phyloP scores from a whole-genome alignment of 2,797 vertebrate species.

The Muscicapa comitata region DNA sequence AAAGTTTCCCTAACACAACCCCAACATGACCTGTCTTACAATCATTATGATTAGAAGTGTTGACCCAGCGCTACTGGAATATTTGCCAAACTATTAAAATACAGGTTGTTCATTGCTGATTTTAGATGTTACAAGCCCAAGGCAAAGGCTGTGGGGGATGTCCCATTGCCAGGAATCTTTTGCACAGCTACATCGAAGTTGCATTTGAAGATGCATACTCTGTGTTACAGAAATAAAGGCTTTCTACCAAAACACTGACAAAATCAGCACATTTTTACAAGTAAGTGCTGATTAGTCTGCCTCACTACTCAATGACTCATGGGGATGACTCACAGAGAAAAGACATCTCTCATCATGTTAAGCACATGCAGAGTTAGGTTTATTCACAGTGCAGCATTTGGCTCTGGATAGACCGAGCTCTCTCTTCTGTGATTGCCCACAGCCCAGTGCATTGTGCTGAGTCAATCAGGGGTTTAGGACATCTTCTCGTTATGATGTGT shows the following conservation, averaged over 20 bases:
- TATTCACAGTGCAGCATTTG: background rate
- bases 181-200: background rate
- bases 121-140: background rate
- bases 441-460: accelerated
- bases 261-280: background rate
- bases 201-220: background rate
- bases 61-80: background rate
- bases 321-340: background rate
- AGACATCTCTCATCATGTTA: background rate
- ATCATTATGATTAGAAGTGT: background rate
- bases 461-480: background rate
- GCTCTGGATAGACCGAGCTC: background rate
- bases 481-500: background rate
- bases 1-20: background rate
- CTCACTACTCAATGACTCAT: background rate
- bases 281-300: background rate
- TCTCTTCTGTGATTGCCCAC: background rate
- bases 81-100: background rate
- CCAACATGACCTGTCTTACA: background rate
- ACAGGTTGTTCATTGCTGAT: background rate
- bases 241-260: background rate
- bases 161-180: background rate
- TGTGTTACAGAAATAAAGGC: background rate
- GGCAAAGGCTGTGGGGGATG: background rate
- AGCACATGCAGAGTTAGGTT: background rate